Conservation (phyloP, 1,140 invertebrate genomes). For the Gonatopus flavifemur region DNA sequence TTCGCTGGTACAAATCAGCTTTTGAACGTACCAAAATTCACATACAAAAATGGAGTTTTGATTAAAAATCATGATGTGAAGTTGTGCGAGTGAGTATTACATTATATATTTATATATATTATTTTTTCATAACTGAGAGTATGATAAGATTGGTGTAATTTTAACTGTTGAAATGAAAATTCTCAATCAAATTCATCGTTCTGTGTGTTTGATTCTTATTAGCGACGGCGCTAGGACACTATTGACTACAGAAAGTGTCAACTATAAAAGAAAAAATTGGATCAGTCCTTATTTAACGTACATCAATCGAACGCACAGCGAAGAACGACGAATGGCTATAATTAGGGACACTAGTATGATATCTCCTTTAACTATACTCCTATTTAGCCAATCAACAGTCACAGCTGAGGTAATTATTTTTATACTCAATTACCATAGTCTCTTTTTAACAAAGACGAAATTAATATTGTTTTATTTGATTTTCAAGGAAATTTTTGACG, state of each 20-base stretch:
- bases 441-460: no score
- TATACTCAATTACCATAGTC: no score
- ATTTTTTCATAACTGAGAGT: no score
- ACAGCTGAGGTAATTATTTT: no score
- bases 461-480: no score
- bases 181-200: neutral
- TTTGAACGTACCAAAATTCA: constrained; percentile 48
- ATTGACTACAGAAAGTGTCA: constrained; percentile 61
- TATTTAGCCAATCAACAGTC: constrained; percentile 60
- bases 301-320: constrained; percentile 52
- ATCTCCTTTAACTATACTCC: constrained; percentile 57
- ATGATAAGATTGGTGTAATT: constrained; percentile 29
- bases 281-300: constrained; percentile 50
- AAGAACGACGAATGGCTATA: constrained; percentile 51
- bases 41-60: constrained; percentile 56
- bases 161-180: neutral
- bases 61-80: constrained; percentile 44
- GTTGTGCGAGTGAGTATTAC: no score
- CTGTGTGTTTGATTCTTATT: constrained; percentile 15
- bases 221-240: constrained; percentile 56
- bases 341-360: constrained; percentile 59
- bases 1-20: constrained; percentile 59
- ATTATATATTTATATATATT: no score
- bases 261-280: constrained; percentile 53
- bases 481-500: neutral